Base-by-base conservation (phyloP, 2,113 vertebrate species). In the Pristiophorus japonicus region DNA sequence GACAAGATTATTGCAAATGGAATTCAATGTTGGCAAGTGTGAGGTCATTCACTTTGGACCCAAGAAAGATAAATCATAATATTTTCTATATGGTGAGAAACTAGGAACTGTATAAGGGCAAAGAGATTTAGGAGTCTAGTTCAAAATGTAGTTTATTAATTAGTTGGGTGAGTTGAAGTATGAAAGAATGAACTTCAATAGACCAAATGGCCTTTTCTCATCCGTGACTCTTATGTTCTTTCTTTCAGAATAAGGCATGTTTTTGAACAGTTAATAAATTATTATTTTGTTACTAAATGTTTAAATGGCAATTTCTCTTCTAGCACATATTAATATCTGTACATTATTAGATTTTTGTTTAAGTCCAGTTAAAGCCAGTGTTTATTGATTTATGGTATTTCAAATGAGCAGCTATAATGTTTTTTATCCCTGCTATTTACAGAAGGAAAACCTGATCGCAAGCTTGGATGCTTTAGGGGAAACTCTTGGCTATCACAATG, bases 381-480 rank as follows among this genome's bases (percentile, higher is more conserved):
- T 38, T 38, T 63, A 63, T 18, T 92, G 88, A 38, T 92, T 20
- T 38, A 18, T 22, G 38, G n/a, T 42, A 81, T 18, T 42, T 81
- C 75, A 81, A 81, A 81, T 81, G 34, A 38, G 59, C 22, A n/a
- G 51, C 24, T 34, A 30, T 91, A 62, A 91, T 88, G 11, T 11
- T 91, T 84, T 67, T 85, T 12, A 38, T 96, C 70, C 51, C 59
- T 96, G 96, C 94, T 94, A 0, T 95, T 97, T 97, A 96, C 96
- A 99, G 99, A 99, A 97, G 95, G 98, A 98, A 96, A 98, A 97
- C 96, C 97, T 99, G 95, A 97, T 97, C 47, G 81, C 85, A 70
- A 97, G 98, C 81, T 96, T 99, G 96, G 98, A 97, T 95, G 97
- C 97, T 30, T 97, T 99, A 95, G 98, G 98, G 95, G 98, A 99